phyloP scores from a whole-genome alignment of 2,797 vertebrate genomes.

The Cetoscarus ocellatus region DNA sequence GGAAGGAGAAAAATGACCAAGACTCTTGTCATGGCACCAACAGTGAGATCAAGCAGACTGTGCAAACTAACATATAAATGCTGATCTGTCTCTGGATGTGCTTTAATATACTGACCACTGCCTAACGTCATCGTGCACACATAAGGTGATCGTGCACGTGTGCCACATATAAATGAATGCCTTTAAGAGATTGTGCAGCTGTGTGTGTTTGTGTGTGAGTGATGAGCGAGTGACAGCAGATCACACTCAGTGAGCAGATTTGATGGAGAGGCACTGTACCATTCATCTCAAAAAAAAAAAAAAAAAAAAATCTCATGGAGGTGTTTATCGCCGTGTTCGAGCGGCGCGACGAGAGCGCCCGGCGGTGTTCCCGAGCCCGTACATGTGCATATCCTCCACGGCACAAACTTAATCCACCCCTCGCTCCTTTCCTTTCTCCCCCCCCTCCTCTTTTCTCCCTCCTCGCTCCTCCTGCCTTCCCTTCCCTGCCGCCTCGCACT shows the following conservation, averaged over 20 bases:
- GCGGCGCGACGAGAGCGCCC: constrained; percentile 41
- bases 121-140: no score
- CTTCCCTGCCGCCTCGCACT: constrained; percentile 1
- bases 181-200: background rate
- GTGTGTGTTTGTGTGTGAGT: constrained; percentile 2
- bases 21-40: no score
- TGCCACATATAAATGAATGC: constrained; percentile 1
- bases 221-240: constrained; percentile 33
- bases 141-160: background rate
- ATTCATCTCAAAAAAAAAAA: constrained; percentile 59
- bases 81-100: no score
- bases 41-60: no score
- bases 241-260: constrained; percentile 55
- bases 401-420: constrained; percentile 69
- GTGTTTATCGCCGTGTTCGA: constrained; percentile 52
- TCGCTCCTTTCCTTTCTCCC: constrained; percentile 11
- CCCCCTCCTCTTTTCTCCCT: background rate
- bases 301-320: constrained; percentile 43
- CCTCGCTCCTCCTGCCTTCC: no score
- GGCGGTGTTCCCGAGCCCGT: constrained; percentile 42
- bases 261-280: constrained; percentile 66
- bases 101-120: background rate
- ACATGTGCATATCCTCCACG: constrained; percentile 60
- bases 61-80: no score
- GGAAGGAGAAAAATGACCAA: no score